Conservation (phyloP, 2,888 invertebrate genomes). For the Chouioia cunea region DNA sequence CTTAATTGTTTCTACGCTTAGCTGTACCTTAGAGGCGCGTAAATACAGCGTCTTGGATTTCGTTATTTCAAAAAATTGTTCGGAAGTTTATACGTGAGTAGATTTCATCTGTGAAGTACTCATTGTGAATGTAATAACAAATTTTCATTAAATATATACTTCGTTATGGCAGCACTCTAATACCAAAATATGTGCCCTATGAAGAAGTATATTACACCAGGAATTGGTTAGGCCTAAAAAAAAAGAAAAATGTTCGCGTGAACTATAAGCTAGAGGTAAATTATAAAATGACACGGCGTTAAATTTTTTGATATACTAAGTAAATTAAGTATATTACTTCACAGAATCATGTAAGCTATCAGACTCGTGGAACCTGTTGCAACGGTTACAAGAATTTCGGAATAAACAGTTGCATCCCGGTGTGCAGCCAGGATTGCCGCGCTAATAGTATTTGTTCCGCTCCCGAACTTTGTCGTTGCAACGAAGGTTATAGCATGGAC, state of each 20-base stretch:
- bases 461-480: constrained; percentile 67
- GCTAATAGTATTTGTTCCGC: constrained; percentile 63
- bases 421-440: constrained; percentile 56
- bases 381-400: constrained; percentile 44
- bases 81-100: constrained; percentile 40
- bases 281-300: not conserved
- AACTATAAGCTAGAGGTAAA: constrained; percentile 50
- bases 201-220: constrained; percentile 46
- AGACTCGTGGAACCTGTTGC: constrained; percentile 49
- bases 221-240: constrained; percentile 29
- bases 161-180: constrained; percentile 31
- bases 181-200: constrained; percentile 50
- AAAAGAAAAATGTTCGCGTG: constrained; percentile 37
- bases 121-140: not conserved
- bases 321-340: not conserved
- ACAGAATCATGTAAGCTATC: constrained; percentile 44
- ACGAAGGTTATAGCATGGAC: constrained; percentile 35
- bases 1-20: not conserved
- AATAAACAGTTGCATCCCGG: constrained; percentile 59
- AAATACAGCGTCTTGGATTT: not conserved
- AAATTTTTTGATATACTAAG: not conserved
- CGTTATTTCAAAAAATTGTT: constrained; percentile 15
- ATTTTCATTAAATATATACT: constrained; percentile 1
- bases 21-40: not conserved
- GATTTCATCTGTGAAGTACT: not conserved